Evolutionary conservation across 2,113 vertebrate species (phyloP).

Genomic region (Lathamus discolor): DNA sequence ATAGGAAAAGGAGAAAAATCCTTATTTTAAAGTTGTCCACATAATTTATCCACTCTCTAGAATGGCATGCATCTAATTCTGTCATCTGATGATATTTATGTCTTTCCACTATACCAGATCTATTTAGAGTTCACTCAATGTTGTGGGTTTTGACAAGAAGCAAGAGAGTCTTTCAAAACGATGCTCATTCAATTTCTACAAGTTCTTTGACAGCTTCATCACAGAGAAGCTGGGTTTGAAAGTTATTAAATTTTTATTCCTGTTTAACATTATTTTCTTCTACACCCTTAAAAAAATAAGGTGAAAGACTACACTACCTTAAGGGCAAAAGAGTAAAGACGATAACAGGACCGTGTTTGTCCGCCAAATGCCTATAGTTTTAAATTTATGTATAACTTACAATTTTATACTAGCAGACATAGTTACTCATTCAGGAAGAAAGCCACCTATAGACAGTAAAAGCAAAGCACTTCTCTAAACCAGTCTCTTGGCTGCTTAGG

Average conservation of each 20-base stretch:
- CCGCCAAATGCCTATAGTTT: neutral
- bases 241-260: neutral
- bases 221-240: neutral
- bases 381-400: neutral
- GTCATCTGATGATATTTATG: neutral
- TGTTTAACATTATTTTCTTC: neutral
- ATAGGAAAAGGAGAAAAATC: neutral
- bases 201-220: neutral
- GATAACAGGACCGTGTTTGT: neutral
- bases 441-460: neutral
- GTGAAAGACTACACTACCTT: neutral
- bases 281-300: neutral
- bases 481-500: neutral
- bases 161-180: neutral
- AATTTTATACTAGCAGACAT: neutral
- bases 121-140: neutral
- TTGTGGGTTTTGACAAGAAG: neutral
- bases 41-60: neutral
- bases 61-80: neutral
- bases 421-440: neutral
- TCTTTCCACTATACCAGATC: neutral
- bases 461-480: neutral
- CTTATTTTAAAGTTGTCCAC: neutral
- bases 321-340: neutral
- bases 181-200: neutral